Evolutionary conservation across 2,113 vertebrate species (phyloP), one percentile per base, ranked within the genome.

Genomic region (Globicephala melas): DNA sequence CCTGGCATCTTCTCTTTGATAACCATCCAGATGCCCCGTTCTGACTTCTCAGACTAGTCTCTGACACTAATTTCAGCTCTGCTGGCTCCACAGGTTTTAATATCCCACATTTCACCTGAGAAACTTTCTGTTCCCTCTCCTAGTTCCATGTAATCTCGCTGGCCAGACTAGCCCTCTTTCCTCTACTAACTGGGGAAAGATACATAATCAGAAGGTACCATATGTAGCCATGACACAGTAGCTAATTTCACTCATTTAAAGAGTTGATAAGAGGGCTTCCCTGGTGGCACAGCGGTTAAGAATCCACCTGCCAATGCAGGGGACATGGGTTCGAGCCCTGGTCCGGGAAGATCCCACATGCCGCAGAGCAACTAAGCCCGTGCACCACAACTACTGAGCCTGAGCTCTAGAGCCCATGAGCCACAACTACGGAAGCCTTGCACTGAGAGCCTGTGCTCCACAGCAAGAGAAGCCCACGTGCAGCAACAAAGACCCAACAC

Each of bases 1-100:
- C 93, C 87, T 95, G 89, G 73, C 95, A 80, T 73, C 50, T 58
- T 67, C 55, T 92, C 81, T 47, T 82, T 96, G 71, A 87, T 88
- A 93, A 91, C 63, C 53, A 55, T 81, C 81, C 86, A 74, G 47
- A 88, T 62, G 62, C 55, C 41, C 44, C 31, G 62, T 93, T 84
- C 76, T 79, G 77, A 89, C 81, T 96, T 94, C 55, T 77, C 62
- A 82, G 79, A 73, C 63, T 44, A 53, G 55, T 94, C 93, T 80
- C 77, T 97, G 89, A 50, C 74, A 44, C 58, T 68, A 31, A 47
- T 87, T 96, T 96, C 87, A 87, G 79, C 21, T 87, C 55, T 84
- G 26, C 77, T 94, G 50, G 87, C 10, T 95, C 23, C 65, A 83
- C 58, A 60, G 41, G 90, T 74, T 96, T 96, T 89, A 63, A 94